Base-by-base conservation (phyloP, 2,797 vertebrate genomes). In the Helostoma temminkii region DNA sequence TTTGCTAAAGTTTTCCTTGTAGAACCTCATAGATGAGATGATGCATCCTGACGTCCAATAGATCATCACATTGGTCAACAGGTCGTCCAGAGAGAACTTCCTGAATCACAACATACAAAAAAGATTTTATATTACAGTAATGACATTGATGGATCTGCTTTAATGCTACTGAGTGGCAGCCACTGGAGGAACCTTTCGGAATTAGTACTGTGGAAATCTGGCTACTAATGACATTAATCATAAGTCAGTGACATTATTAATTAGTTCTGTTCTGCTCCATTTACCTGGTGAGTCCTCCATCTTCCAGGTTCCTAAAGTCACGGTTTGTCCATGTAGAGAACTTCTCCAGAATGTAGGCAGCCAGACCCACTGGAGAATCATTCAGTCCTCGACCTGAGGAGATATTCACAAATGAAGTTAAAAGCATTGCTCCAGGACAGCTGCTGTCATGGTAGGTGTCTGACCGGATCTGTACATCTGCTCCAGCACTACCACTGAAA, bases 41-140 rank as follows among this genome's bases (percentile, higher is more conserved):
- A 96, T 96, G 83, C 94, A 95, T 15, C 94, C 90, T 0, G 95
- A 93, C 2, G 92, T 93, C 96, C 96, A 97, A 46, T 97, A 97
- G 89, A 97, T 97, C 96, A 97, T 97, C 73, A 97, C 88, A 0
- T 96, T 96, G 22, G 95, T 97, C 82, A 97, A 88, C 46, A 97
- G 93, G 39, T 97, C 96, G 34, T 96, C 95, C 63, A 97, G 90
- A 22, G 94, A 90, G 85, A 94, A 97, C 85, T 96, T 97, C 83
- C 96, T 97, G 68, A 34, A 60, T 72, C 21, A 47, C 15, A 73
- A 22, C 11, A 18, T n/a, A 68, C 39, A 61, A 18, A 49, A 32
- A 45, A 5, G 1, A 21, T 34, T 5, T 65, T 22, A 43, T 15
- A 2, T 22, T 14, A 21, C 1, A 66, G 39, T 24, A 16, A 14